Base-by-base conservation (phyloP, 37 sponge, comb jelly and placozoan species). In the Haliclona indistincta region DNA sequence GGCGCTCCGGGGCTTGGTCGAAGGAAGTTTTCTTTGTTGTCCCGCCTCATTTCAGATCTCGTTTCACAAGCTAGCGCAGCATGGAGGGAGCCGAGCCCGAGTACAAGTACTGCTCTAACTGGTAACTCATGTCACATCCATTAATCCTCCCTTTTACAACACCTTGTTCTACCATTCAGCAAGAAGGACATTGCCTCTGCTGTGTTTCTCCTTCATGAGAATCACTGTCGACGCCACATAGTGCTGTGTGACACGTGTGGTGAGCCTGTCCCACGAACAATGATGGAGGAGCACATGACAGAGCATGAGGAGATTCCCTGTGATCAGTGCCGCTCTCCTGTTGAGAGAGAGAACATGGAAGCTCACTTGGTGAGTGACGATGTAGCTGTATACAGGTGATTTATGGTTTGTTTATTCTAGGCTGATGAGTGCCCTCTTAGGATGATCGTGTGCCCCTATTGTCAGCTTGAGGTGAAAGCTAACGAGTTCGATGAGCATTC, bases 231-330 rank as follows among this genome's bases (percentile, higher is more conserved):
- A 28, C 64, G 75, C 22, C 53, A 71, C 73, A 81, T 80, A 19
- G 11, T 15, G 28, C 44, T 82, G 51, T 91, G 92, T 73, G 51
- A 52, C 3, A 38, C 52, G 32, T 91, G 92, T 42, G 25, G 77
- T 7, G 87, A 86, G 42, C 75, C 80, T 4, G 71, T 91, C 20
- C 65, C 81, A 43, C 70, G 39, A 34, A n/a, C 11, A 19, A 67
- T 86, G 37, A 38, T 79, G 64, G 83, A 86, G 34, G 75, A 68
- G 28, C 92, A 91, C 88, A 30, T 35, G 8, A 22, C 66, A 47
- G 87, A 91, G 64, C 92, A 91, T 63, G 65, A 44, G 30, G 75
- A 73, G 28, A 70, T 40, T 25, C 36, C 67, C 4, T 91, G 92
- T 58, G 71, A 82, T 20, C 43, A 62, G 11, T 91, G 92, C 73